Base-by-base conservation (phyloP, 2,888 invertebrate species). In the Rhagonycha lutea region DNA sequence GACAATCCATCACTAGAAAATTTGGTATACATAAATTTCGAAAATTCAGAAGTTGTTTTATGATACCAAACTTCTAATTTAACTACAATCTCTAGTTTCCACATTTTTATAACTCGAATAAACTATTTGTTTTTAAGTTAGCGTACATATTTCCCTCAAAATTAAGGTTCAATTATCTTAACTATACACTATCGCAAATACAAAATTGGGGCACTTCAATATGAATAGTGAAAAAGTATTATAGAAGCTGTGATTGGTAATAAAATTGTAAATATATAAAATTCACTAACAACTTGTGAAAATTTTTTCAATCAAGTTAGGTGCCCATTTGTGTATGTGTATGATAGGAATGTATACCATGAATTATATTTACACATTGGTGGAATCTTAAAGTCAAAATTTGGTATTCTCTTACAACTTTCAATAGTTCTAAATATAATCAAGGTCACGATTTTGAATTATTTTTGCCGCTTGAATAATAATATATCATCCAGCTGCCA, bases 191-290 rank as follows among this genome's bases (percentile, higher is more conserved):
- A 73, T 47, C 73, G 71, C 75, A 78, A 70, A 79, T 82, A 80
- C 78, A 82, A 82, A 82, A 82, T 81, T 78, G 83, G 83, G 83
- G 83, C 83, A 83, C 83, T 83, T 83, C 81, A 79, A 72, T 82
- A 82, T 82, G 82, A 82, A 83, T 79, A 75, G 73, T 75, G 75
- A 78, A 78, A 75, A 76, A 75, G 73, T 79, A 79, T 47, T 47
- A 47, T 74, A 79, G 77, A 78, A 78, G 79, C 79, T 71, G 73
- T 76, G 76, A 76, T 70, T 69, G 67, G 60, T 72, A 69, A 62
- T 69, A 69, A 26, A 70, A 76, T 76, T 76, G 72, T 67, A 76
- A 76, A 76, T 73, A 69, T 47, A 69, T 76, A 76, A 73, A 72
- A 62, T 71, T 69, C 68, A 23, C 72, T 76, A 76, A 73, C 73